Base-by-base conservation (phyloP, 2,888 invertebrate species). In the Anoplius nigerrimus region DNA sequence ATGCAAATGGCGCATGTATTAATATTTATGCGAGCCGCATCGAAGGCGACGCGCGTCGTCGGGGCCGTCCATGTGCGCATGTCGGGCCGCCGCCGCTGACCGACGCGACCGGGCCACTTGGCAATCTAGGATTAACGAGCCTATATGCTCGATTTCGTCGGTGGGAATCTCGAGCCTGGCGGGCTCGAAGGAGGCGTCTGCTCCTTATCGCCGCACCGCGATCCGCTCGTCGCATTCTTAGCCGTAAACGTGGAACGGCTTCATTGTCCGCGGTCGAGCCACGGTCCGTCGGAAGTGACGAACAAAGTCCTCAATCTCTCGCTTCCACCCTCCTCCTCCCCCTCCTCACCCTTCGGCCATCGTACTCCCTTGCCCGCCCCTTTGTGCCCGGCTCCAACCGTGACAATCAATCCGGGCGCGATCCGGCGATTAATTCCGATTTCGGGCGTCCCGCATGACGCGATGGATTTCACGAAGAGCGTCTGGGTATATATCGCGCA, bases 391-490 rank as follows among this genome's bases (percentile, higher is more conserved):
- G 34, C 34, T 34, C 34, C 11, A 6, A 34, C 34, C 34, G 34
- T 34, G 34, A 34, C 34, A 34, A 34, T 6, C 34, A 6, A 6
- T 6, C 11, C 34, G 34, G 11, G 34, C 34, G 11, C 34, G 34
- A 34, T 34, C 34, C 2, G 34, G 34, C 34, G 34, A 34, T 75
- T 75, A 72, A 75, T 76, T 70, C 77, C 70, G 72, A 77, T 77
- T 77, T 77, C 52, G 65, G n/a, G 72, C 64, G 62, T 69, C 68
- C 56, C 68, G 66, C 71, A 51, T 55, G 62, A 57, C 53, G 46
- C 63, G 72, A 64, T 76, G 62, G 63, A 58, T 68, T 75, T 76
- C 71, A 75, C 70, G 34, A 34, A 34, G 65, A 53, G 70, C 75
- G 66, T 67, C 45, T 43, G 62, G 64, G 34, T 34, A 69, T 61